Percentiles rank a stretch among this genome's conserved stretches.
Conservation (phyloP, 2,888 invertebrate genomes). For the Tenthredo distinguenda region DNA sequence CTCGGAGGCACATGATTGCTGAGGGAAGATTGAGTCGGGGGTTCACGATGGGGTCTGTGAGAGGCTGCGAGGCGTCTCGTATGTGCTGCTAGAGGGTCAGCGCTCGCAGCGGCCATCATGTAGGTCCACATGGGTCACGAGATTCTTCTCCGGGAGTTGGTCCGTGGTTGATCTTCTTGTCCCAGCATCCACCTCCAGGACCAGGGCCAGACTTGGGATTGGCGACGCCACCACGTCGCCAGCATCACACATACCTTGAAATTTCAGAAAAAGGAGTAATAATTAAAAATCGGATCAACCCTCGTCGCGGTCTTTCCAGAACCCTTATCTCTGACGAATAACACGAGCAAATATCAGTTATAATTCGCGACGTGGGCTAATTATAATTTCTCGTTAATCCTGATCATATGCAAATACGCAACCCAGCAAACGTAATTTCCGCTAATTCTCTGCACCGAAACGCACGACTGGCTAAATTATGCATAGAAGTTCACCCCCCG, state of each 20-base stretch:
- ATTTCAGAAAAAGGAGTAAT: neutral
- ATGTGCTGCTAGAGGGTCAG: constrained; percentile 80
- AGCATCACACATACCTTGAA: constrained; percentile 55
- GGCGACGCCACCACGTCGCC: constrained; percentile 53
- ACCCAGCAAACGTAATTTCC: neutral
- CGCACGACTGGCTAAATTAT: neutral
- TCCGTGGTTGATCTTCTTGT: constrained; percentile 50
- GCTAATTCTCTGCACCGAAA: neutral
- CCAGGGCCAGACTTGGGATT: constrained; percentile 52
- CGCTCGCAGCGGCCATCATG: constrained; percentile 86
- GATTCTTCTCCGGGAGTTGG: constrained; percentile 45
- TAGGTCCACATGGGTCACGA: constrained; percentile 84
- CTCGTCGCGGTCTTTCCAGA: neutral
- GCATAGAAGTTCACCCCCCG: neutral
- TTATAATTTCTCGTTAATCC: neutral
- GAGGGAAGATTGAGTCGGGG: constrained; percentile 35
- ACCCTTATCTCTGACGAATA: neutral
- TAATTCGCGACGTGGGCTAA: neutral
- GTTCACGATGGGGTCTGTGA: constrained; percentile 52
- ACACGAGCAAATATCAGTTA: neutral
- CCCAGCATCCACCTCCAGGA: constrained; percentile 54
- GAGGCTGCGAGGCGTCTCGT: constrained; percentile 52
- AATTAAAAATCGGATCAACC: neutral
- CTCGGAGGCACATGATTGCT: constrained; percentile 49
- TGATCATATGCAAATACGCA: neutral